Evolutionary conservation across 2,797 vertebrate species (phyloP).

Genomic region (Gambusia yucatana): DNA sequence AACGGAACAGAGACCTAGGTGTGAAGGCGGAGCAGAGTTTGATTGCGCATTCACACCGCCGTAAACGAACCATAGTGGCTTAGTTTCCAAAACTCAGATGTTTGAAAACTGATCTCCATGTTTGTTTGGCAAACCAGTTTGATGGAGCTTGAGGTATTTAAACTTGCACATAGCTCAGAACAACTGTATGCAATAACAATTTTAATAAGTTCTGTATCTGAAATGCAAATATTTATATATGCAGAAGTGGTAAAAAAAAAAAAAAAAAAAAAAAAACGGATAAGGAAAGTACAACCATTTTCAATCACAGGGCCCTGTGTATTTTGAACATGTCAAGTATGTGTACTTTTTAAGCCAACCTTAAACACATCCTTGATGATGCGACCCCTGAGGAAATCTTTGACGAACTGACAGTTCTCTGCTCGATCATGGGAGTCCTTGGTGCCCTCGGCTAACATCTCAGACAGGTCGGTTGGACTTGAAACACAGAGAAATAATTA

Average conservation of each 20-base stretch:
- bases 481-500: background rate
- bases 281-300: background rate
- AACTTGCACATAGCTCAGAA: background rate
- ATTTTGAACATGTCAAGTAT: background rate
- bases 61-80: too few species aligned
- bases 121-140: background rate
- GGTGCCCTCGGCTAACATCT: constrained; percentile 88
- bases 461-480: constrained; percentile 86
- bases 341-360: constrained; percentile 67
- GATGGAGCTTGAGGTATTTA: background rate
- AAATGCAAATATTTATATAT: background rate
- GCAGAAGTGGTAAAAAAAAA: background rate
- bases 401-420: constrained; percentile 89
- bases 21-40: too few species aligned
- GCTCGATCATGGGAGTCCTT: constrained; percentile 88
- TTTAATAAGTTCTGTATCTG: background rate
- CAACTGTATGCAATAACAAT: background rate
- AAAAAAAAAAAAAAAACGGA: fast-evolving
- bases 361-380: constrained; percentile 88
- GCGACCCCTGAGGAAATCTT: constrained; percentile 88
- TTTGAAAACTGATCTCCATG: background rate
- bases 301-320: background rate
- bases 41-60: too few species aligned
- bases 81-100: background rate
- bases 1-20: too few species aligned